These are phyloP conservation scores for Molorchus minor DNA, from an alignment of 2,888 invertebrate genomes.

Conservation along the genomic window DNA sequence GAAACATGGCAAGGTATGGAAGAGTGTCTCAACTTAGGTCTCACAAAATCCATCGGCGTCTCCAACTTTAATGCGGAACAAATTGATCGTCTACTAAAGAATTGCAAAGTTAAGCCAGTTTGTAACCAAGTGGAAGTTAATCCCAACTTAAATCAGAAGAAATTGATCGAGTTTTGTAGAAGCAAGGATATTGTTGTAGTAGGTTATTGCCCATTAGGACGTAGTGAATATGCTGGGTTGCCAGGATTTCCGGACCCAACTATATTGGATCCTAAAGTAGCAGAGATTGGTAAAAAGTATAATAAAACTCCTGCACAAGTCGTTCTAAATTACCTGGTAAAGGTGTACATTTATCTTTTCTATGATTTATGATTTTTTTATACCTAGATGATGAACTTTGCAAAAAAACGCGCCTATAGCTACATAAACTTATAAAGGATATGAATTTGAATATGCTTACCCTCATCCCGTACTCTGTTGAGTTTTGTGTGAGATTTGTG, in stretches of 20 bases:
- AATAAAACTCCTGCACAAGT: slow-evolving; percentile 72
- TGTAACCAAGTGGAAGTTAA: slow-evolving; percentile 71
- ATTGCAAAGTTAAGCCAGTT: slow-evolving; percentile 68
- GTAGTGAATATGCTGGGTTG: slow-evolving; percentile 63
- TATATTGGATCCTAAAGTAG: slow-evolving; percentile 65
- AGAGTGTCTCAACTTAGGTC: slow-evolving; percentile 69
- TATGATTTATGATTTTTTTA: too few species aligned
- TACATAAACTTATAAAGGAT: too few species aligned
- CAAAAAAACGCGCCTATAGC: too few species aligned
- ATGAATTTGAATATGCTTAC: too few species aligned
- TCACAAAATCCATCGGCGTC: slow-evolving; percentile 77
- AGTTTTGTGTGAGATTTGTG: too few species aligned
- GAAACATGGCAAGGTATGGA: slow-evolving; percentile 82
- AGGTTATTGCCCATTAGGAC: slow-evolving; percentile 80
- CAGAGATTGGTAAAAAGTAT: slow-evolving; percentile 68
- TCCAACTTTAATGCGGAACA: slow-evolving; percentile 82
- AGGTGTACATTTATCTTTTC: neutral
- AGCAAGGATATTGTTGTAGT: slow-evolving; percentile 69
- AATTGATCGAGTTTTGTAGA: slow-evolving; percentile 74
- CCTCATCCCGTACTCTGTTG: too few species aligned
- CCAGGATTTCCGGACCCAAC: slow-evolving; percentile 65
- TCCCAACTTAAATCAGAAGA: slow-evolving; percentile 76
- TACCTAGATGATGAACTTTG: too few species aligned
- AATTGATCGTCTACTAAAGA: slow-evolving; percentile 69
- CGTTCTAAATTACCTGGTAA: slow-evolving; percentile 71